A percentile compares a stretch with the other conserved stretches of the same genome.
phyloP scores from a whole-genome alignment of 2,113 vertebrate genomes.

The Cariama cristata region DNA sequence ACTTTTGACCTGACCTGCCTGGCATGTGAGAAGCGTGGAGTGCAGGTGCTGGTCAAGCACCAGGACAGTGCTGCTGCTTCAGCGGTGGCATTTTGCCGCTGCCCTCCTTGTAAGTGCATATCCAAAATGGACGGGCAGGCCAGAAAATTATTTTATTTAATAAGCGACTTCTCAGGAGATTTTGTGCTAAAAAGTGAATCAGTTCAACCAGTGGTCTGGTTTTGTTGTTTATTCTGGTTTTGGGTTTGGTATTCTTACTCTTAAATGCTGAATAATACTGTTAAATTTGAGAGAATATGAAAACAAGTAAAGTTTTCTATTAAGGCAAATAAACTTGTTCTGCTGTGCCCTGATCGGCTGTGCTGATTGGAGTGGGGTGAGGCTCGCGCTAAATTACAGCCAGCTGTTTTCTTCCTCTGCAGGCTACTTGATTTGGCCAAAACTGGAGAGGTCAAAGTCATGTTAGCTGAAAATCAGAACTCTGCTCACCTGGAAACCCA shows the following conservation, averaged over 20 bases:
- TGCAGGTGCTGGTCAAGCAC: background rate
- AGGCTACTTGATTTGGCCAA: background rate
- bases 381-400: background rate
- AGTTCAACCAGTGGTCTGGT: background rate
- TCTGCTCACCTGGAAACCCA: background rate
- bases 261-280: background rate
- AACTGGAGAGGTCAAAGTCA: background rate
- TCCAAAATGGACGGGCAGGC: background rate
- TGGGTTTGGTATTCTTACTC: background rate
- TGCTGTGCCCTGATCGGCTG: background rate
- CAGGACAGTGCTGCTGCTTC: background rate
- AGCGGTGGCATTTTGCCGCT: background rate
- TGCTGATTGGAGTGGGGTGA: background rate
- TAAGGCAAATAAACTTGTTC: background rate
- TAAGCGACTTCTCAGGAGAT: fast-evolving
- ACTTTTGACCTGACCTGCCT: background rate
- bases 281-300: background rate
- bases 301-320: background rate
- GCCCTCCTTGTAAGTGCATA: background rate
- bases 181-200: background rate
- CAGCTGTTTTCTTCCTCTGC: background rate
- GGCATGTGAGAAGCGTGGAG: fast-evolving
- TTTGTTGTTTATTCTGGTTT: background rate
- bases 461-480: background rate
- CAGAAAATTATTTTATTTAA: background rate